Percentiles rank a stretch among this genome's conserved stretches.
phyloP scores from a whole-genome alignment of 2,797 vertebrate species.

The Anisognathus igniventris region DNA sequence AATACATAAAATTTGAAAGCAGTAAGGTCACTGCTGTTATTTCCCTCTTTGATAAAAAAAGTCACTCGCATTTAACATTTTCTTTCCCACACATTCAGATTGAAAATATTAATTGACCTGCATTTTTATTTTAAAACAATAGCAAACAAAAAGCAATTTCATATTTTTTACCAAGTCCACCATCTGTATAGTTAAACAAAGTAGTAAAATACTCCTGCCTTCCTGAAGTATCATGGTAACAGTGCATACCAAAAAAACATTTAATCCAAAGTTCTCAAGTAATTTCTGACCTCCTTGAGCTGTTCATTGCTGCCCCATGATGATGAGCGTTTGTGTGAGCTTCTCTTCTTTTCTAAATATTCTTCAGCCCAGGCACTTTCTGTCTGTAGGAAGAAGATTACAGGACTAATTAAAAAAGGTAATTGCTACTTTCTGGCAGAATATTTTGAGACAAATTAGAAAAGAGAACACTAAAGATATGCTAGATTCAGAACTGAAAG shows the following conservation, averaged over 20 bases:
- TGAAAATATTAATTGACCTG: background rate
- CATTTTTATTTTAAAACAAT: background rate
- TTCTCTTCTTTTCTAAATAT: conserved; percentile 89
- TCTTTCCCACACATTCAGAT: background rate
- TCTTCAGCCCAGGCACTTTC: conserved; percentile 99
- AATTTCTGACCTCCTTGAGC: conserved; percentile 91
- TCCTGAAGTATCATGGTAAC: background rate
- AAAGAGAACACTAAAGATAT: background rate
- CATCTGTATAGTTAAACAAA: background rate
- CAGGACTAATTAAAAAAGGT: background rate
- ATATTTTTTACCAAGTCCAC: background rate
- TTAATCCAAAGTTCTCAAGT: background rate
- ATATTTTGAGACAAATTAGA: background rate
- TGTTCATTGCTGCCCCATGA: conserved; percentile 98
- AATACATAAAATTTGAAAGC: background rate
- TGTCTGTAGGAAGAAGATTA: conserved; percentile 78
- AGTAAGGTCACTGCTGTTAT: background rate
- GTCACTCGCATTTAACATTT: background rate
- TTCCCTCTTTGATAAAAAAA: background rate
- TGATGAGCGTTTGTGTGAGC: conserved; percentile 95
- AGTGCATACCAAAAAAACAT: background rate
- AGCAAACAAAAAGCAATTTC: background rate
- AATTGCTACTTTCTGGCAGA: background rate
- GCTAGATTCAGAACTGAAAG: background rate
- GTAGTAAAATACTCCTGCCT: background rate